phyloP scores from a whole-genome alignment of 2,113 vertebrate genomes.

The Boulengerochromis microlepis region DNA sequence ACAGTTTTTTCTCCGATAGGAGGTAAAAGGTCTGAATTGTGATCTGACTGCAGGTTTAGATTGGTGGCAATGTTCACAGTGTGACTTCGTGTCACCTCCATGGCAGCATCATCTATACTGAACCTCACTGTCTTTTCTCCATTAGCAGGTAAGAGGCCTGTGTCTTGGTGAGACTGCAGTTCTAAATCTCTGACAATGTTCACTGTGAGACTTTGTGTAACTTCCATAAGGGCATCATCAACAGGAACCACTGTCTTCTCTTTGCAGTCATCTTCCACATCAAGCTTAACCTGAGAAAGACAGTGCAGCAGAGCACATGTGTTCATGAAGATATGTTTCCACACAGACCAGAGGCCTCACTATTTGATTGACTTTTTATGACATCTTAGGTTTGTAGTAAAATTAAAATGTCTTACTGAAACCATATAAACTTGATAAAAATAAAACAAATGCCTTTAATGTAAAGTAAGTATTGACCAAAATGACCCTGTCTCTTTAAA shows the following conservation, averaged over 20 bases:
- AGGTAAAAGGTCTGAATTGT: neutral
- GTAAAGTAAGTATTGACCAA: neutral
- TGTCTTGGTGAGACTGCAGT: neutral
- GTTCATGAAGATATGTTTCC: neutral
- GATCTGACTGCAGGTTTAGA: fast-evolving
- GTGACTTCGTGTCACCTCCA: neutral
- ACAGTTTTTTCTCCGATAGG: fast-evolving
- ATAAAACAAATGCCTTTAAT: neutral
- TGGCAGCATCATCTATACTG: neutral
- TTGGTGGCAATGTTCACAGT: neutral
- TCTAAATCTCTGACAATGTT: neutral
- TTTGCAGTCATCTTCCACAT: constrained; percentile 1
- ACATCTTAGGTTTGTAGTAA: neutral
- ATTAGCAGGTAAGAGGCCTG: neutral
- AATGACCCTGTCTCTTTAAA: neutral
- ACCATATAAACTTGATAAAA: neutral
- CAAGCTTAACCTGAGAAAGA: constrained; percentile 14
- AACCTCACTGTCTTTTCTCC: neutral
- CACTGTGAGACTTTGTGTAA: neutral
- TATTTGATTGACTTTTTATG: neutral
- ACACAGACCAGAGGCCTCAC: neutral
- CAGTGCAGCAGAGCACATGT: neutral
- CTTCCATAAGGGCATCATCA: neutral
- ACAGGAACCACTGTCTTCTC: neutral
- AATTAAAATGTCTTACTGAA: neutral